Percentiles rank a stretch among this genome's conserved stretches.
Evolutionary conservation across 2,797 vertebrate genomes (phyloP).

Genomic region (Natrix natrix): DNA sequence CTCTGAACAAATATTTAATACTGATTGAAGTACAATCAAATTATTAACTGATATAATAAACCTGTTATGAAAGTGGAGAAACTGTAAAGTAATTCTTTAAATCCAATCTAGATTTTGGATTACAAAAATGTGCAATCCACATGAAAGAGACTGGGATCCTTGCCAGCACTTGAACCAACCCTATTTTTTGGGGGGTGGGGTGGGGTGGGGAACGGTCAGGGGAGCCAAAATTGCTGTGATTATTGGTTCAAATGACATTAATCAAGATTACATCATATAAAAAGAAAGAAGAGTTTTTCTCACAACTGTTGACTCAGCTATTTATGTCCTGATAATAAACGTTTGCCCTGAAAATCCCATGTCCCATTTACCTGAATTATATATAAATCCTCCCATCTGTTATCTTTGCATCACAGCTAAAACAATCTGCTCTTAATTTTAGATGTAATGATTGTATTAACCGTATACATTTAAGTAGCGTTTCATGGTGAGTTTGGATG

Average conservation of each 20-base stretch:
- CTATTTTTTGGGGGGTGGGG: no score
- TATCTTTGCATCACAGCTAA: background rate
- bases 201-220: background rate
- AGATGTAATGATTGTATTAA: background rate
- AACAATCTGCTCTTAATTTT: background rate
- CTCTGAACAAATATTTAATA: constrained; percentile 9
- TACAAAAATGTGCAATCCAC: background rate
- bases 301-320: background rate
- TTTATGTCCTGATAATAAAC: background rate
- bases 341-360: background rate
- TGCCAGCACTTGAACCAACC: background rate
- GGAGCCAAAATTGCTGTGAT: background rate
- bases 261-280: background rate
- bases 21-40: constrained; percentile 10
- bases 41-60: constrained; percentile 24
- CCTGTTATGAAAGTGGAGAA: background rate
- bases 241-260: background rate
- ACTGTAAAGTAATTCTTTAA: background rate
- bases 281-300: background rate
- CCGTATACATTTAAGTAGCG: background rate
- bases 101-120: background rate
- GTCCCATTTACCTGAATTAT: background rate
- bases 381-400: background rate
- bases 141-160: background rate
- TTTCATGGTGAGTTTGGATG: background rate